Percentiles rank a stretch among this genome's conserved stretches.
Conservation (phyloP, 2,888 invertebrate genomes). For the Meta bourneti region DNA sequence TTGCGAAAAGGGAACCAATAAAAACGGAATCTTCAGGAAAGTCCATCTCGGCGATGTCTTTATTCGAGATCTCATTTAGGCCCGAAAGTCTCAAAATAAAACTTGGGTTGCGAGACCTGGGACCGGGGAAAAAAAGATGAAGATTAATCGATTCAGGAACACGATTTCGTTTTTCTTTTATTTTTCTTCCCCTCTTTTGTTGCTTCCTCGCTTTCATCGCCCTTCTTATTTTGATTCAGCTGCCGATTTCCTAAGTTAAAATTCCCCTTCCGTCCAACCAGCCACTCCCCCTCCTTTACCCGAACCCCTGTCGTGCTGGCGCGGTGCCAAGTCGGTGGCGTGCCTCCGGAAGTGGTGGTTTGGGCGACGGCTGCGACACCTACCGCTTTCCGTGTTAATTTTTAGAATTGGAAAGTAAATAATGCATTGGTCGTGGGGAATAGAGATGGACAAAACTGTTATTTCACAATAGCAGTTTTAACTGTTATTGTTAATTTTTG, state of each 20-base stretch:
- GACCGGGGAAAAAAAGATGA: conserved; percentile 63
- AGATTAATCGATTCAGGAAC: conserved; percentile 59
- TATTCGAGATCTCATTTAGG: conserved; percentile 53
- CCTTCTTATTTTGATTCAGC: conserved; percentile 55
- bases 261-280: conserved; percentile 9
- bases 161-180: conserved; percentile 31
- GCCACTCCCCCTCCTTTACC: neutral
- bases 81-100: conserved; percentile 36
- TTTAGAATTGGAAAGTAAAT: neutral
- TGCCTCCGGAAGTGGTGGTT: conserved; percentile 41
- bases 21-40: neutral
- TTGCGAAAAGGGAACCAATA: neutral
- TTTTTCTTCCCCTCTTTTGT: conserved; percentile 11
- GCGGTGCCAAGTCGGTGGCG: conserved; percentile 34
- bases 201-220: conserved; percentile 15
- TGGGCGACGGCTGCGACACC: conserved; percentile 39
- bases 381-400: conserved; percentile 24
- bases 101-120: conserved; percentile 26
- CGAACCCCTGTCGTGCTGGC: conserved; percentile 33
- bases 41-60: neutral
- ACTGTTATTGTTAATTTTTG: no score
- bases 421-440: neutral
- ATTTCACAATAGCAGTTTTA: no score
- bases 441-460: no score
- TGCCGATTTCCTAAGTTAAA: conserved; percentile 49